These are phyloP conservation scores for Cydia fagiglandana DNA, from an alignment of 1,140 invertebrate genomes.

Conservation along the genomic window DNA sequence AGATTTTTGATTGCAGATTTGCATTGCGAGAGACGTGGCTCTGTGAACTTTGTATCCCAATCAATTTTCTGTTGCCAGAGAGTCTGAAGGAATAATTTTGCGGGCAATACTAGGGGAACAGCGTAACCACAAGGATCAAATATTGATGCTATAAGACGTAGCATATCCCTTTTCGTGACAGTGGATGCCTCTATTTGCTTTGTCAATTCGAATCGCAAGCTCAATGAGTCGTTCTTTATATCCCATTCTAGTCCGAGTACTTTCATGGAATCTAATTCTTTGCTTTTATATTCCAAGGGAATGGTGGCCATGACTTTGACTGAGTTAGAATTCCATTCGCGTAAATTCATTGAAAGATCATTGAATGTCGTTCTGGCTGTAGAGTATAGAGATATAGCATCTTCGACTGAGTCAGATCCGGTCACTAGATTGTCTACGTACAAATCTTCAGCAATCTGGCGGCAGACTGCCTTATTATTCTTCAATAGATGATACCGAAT, in stretches of 20 bases:
- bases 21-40: background rate
- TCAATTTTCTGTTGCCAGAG: slow-evolving; percentile 26
- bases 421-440: slow-evolving; percentile 34
- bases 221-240: background rate
- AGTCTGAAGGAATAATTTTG: slow-evolving; percentile 28
- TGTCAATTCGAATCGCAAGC: background rate
- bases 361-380: background rate
- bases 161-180: slow-evolving; percentile 18
- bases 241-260: slow-evolving; percentile 19
- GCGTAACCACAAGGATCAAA: slow-evolving; percentile 32
- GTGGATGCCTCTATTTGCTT: background rate
- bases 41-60: slow-evolving; percentile 13
- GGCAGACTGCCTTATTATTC: background rate
- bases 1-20: background rate
- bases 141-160: slow-evolving; percentile 23
- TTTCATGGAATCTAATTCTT: slow-evolving; percentile 5
- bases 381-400: background rate
- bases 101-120: slow-evolving; percentile 6
- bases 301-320: background rate
- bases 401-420: background rate
- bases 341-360: slow-evolving; percentile 28
- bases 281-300: slow-evolving; percentile 5
- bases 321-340: slow-evolving; percentile 30
- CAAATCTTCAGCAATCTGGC: slow-evolving; percentile 26
- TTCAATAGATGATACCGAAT: background rate